Evolutionary conservation across 2,888 invertebrate genomes (phyloP).

Genomic region (Rhagium mordax): DNA sequence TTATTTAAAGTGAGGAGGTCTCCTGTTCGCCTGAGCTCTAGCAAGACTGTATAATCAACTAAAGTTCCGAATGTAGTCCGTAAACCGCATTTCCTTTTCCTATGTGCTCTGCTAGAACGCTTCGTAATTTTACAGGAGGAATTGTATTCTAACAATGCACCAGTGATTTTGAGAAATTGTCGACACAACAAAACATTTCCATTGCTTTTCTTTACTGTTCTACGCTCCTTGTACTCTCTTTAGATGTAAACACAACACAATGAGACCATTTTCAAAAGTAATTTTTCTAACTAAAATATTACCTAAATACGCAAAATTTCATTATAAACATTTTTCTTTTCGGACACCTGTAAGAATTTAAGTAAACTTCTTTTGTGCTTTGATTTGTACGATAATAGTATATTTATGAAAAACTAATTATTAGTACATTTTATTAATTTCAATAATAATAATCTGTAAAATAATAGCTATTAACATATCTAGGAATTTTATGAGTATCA

Average conservation of each 20-base stretch:
- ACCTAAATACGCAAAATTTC: slow-evolving; percentile 6
- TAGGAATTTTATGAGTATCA: too few relatives aligned
- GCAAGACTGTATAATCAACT: slow-evolving; percentile 48
- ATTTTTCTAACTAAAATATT: slow-evolving; percentile 18
- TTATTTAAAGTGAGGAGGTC: slow-evolving; percentile 22
- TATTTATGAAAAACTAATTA: too few relatives aligned
- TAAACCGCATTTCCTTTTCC: slow-evolving; percentile 54
- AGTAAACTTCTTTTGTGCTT: not conserved
- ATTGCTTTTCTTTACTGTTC: slow-evolving; percentile 42
- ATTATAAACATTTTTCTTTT: not conserved
- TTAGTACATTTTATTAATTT: too few relatives aligned
- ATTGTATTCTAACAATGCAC: slow-evolving; percentile 59
- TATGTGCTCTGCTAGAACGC: slow-evolving; percentile 49
- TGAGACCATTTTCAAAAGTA: slow-evolving; percentile 14
- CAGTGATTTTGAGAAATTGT: slow-evolving; percentile 61
- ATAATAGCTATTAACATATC: too few relatives aligned
- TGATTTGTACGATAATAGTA: too few relatives aligned
- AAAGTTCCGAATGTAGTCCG: slow-evolving; percentile 54
- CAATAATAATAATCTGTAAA: too few relatives aligned
- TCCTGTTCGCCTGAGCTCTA: slow-evolving; percentile 1
- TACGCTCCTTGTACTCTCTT: not conserved
- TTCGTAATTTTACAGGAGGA: slow-evolving; percentile 55
- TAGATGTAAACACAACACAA: slow-evolving; percentile 15
- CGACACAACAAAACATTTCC: slow-evolving; percentile 58
- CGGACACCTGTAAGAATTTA: not conserved